Conservation (phyloP, 2,888 invertebrate genomes). For the Eurois occulta region DNA sequence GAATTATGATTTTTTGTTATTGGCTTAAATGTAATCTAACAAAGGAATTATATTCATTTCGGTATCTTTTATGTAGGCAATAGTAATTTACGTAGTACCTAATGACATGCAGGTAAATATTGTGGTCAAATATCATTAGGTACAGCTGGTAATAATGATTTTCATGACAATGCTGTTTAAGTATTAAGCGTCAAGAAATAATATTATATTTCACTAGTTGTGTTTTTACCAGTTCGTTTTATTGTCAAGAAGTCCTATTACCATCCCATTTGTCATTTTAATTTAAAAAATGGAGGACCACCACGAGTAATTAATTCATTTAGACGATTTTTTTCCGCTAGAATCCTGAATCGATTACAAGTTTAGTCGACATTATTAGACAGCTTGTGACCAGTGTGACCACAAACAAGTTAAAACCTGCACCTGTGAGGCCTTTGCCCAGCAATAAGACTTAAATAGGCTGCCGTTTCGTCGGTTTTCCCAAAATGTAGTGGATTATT, state of each 20-base stretch:
- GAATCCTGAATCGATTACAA: constrained; percentile 39
- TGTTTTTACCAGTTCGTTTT: constrained; percentile 3
- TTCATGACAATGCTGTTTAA: constrained; percentile 20
- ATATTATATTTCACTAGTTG: background rate
- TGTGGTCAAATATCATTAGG: constrained; percentile 21
- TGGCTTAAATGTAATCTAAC: background rate
- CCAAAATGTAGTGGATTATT: constrained; percentile 66
- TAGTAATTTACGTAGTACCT: constrained; percentile 5
- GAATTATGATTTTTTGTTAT: constrained; percentile 11
- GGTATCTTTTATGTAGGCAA: constrained; percentile 5
- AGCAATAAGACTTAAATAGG: constrained; percentile 51
- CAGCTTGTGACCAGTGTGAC: constrained; percentile 40
- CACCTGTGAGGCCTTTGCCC: constrained; percentile 57
- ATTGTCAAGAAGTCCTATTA: background rate
- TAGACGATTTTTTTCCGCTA: constrained; percentile 28
- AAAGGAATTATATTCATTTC: background rate
- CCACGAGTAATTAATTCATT: constrained; percentile 29
- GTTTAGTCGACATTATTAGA: constrained; percentile 41
- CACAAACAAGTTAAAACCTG: constrained; percentile 53
- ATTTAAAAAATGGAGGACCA: constrained; percentile 10
- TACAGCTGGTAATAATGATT: background rate
- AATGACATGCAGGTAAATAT: background rate
- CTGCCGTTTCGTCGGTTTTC: constrained; percentile 63
- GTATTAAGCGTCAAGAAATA: background rate
- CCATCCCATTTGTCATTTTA: background rate